Evolutionary conservation across 1,140 invertebrate species (phyloP), one percentile per base, ranked within the genome.

Genomic region (Temnothorax longispinosus): DNA sequence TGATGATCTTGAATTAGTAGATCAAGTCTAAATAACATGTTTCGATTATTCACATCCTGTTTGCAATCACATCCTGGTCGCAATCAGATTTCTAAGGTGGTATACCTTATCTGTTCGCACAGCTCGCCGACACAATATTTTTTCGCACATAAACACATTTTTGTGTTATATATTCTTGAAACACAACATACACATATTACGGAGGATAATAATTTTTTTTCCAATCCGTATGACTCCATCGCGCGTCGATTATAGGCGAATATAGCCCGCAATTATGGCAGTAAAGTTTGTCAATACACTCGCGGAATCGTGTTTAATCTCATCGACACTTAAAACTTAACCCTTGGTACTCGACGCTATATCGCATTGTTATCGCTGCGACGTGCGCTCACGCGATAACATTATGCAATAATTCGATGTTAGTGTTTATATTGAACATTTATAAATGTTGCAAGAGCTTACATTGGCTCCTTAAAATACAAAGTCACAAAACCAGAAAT

Each of bases 31-130:
- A n/a, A 21, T 50, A 27, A 72, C 13, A 47, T 47, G 3, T 15
- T 64, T 35, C 5, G 3, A 77, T 77, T 77, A 21, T 77, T 58
- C 27, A 13, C 38, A 77, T 77, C 75, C 56, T 77, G 56, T 64
- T 77, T 77, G 27, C 27, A 27, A 27, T 27, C 27, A 1, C 27
- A 27, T 27, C 27, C 27, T 27, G 27, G 3, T 47, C 52, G 6
- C 6, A 54, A 54, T 15, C 41, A n/a, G 44, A 50, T 13, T 77
- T 35, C 3, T 35, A 27, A 64, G 47, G 21, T 27, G n/a, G 5
- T n/a, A 11, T 47, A 11, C 4, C 27, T 77, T 64, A 77, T 64
- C 75, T 60, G 15, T 44, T 41, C 3, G 18, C 10, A 3, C 5
- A 77, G 35, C 7, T 62, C 27, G 38, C 21, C 21, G 5, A 1